These are phyloP conservation scores for Gouania willdenowi DNA, from an alignment of 2,797 vertebrate species.

Conservation along the genomic window DNA sequence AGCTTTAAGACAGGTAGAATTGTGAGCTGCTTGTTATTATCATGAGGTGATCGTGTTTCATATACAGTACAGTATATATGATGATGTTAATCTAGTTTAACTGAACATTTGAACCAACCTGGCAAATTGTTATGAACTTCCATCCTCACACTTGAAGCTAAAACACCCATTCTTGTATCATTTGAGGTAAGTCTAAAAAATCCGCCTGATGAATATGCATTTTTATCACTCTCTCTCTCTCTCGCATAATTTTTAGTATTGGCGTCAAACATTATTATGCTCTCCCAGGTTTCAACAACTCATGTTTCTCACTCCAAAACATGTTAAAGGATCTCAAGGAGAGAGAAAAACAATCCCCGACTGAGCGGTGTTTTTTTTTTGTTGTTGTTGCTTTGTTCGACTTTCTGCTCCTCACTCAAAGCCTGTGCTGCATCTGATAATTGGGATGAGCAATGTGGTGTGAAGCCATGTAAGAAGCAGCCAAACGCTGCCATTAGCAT, in stretches of 20 bases:
- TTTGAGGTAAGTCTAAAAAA: too few species aligned
- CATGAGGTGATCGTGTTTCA: too few species aligned
- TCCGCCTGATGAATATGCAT: constrained; percentile 31
- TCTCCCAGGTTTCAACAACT: constrained; percentile 24
- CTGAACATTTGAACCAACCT: too few species aligned
- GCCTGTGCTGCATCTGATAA: constrained; percentile 55
- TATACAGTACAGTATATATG: too few species aligned
- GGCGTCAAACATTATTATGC: constrained; percentile 26
- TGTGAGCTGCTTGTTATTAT: too few species aligned
- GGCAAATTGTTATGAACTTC: too few species aligned
- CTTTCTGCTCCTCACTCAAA: constrained; percentile 33
- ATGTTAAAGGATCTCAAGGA: constrained; percentile 36
- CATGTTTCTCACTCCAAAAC: constrained; percentile 27
- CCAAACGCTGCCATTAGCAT: constrained; percentile 57
- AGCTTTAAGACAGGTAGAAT: too few species aligned
- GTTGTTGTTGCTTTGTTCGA: constrained; percentile 52
- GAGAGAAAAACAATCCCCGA: constrained; percentile 48
- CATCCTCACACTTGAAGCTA: too few species aligned
- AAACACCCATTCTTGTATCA: too few species aligned
- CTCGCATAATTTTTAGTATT: constrained; percentile 34
- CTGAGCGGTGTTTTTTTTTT: constrained; percentile 10
- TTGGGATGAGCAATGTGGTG: constrained; percentile 61
- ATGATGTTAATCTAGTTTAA: too few species aligned
- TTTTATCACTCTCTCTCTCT: constrained; percentile 24
- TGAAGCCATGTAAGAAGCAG: constrained; percentile 60